Percentiles rank a stretch among this genome's conserved stretches.
Evolutionary conservation across 2,888 invertebrate species (phyloP).

Genomic region (Apantesis nais): DNA sequence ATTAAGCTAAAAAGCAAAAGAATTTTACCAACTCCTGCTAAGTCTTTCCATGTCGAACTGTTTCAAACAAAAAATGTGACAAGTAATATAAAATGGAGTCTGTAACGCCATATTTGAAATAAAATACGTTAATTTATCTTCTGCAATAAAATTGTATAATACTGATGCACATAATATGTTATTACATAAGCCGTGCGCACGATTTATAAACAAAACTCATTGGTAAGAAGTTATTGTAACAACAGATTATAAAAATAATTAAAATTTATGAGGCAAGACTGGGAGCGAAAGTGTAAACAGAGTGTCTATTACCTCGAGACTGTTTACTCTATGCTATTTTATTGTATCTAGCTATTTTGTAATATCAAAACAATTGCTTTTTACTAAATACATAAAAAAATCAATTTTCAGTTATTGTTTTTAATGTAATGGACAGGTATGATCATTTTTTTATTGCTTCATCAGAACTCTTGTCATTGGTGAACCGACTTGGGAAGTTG

Average conservation of each 20-base stretch:
- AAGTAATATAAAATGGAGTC: background rate
- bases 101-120: background rate
- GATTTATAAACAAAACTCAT: background rate
- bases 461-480: too few species aligned
- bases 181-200: background rate
- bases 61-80: too few species aligned
- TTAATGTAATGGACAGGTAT: too few species aligned
- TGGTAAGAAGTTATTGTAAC: background rate
- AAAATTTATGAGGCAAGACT: slow-evolving; percentile 2
- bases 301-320: background rate
- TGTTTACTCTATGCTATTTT: background rate
- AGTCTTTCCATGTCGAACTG: too few species aligned
- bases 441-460: too few species aligned
- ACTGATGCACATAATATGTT: background rate
- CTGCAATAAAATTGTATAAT: background rate
- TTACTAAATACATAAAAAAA: background rate
- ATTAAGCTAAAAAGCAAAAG: too few species aligned
- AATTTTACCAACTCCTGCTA: too few species aligned
- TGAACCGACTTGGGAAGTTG: too few species aligned
- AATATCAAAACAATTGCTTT: background rate
- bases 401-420: too few species aligned
- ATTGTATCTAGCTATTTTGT: background rate
- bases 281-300: slow-evolving; percentile 2
- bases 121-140: too few species aligned
- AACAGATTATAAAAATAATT: slow-evolving; percentile 6